Percentiles rank a stretch among this genome's conserved stretches.
These are phyloP conservation scores for Himalopsyche japonica DNA, from an alignment of 2,888 invertebrate species.

Conservation along the genomic window DNA sequence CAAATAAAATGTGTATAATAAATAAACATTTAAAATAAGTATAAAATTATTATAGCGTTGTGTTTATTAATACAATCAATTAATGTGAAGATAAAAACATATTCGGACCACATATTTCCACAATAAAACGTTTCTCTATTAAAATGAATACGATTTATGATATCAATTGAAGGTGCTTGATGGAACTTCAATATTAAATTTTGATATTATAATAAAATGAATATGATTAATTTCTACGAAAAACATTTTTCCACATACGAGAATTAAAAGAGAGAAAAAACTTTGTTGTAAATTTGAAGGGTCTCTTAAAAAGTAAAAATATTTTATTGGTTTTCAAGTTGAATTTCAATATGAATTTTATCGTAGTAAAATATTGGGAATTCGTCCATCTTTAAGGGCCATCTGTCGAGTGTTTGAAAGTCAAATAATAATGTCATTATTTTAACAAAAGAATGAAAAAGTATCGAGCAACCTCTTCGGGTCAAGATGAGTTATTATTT, in stretches of 20 bases:
- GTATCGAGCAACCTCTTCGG: background rate
- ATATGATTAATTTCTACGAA: too few relatives aligned
- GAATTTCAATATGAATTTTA: background rate
- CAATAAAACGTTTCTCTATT: too few relatives aligned
- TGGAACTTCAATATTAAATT: too few relatives aligned
- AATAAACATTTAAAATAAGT: too few relatives aligned
- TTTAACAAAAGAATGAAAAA: constrained; percentile 4
- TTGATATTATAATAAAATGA: too few relatives aligned
- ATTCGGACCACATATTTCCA: too few relatives aligned
- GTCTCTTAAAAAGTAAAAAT: constrained; percentile 9
- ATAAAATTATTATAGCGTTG: too few relatives aligned
- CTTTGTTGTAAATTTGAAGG: background rate
- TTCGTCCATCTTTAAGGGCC: background rate
- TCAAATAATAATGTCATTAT: constrained; percentile 24
- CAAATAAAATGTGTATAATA: too few relatives aligned
- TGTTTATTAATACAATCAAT: too few relatives aligned
- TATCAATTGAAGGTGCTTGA: too few relatives aligned
- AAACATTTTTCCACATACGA: too few relatives aligned
- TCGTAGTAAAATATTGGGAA: background rate
- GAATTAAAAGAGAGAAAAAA: background rate
- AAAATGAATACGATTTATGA: too few relatives aligned
- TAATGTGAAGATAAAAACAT: background rate
- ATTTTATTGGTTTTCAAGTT: background rate
- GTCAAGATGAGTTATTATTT: constrained; percentile 5
- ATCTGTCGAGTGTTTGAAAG: constrained; percentile 5